Evolutionary conservation across 2,797 vertebrate genomes (phyloP).

Genomic region (Artibeus lituratus): DNA sequence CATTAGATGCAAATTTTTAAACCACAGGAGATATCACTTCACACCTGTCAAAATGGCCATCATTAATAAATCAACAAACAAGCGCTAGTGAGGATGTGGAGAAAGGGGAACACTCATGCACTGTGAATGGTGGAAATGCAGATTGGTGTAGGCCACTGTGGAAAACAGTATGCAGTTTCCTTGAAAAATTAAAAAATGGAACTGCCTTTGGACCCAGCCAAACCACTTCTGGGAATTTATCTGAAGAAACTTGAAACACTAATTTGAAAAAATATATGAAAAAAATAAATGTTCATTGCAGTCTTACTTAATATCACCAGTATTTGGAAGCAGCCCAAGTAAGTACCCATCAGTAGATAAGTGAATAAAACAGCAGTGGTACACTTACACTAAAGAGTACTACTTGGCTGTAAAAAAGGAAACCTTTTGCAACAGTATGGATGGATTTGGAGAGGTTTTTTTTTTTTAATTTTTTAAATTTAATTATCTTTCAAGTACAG

Average conservation of each 20-base stretch:
- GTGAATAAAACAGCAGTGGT: not conserved
- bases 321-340: not conserved
- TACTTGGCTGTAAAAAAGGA: not conserved
- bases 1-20: not conserved
- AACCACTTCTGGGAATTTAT: not conserved
- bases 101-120: not conserved
- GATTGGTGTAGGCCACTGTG: not conserved
- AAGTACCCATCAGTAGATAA: not conserved
- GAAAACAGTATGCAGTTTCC: not conserved
- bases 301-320: not conserved
- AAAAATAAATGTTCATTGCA: not conserved
- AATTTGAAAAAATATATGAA: not conserved
- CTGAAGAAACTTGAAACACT: not conserved
- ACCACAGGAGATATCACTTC: not conserved
- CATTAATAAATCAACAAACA: not conserved
- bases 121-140: not conserved
- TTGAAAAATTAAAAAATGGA: not conserved
- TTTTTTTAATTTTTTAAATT: no score
- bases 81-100: not conserved
- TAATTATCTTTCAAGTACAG: no score
- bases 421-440: not conserved
- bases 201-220: not conserved
- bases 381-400: not conserved
- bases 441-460: not conserved
- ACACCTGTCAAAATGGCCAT: not conserved